Evolutionary conservation across 2,888 invertebrate genomes (phyloP).

Genomic region (Hydroisotoma schaefferi): DNA sequence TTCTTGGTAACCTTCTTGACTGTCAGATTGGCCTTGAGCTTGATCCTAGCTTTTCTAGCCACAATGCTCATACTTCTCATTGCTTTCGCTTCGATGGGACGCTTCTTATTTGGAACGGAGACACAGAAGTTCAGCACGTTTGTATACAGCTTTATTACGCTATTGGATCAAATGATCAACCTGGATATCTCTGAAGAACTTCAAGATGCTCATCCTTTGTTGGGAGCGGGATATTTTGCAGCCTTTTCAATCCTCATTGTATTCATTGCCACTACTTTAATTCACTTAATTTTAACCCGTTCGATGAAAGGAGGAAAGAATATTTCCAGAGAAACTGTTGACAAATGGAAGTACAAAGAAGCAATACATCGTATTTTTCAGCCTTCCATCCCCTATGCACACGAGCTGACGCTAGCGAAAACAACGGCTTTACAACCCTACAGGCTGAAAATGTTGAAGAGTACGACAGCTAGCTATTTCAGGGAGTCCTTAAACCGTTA

Average conservation of each 20-base stretch:
- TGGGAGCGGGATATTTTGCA: background rate
- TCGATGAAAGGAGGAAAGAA: no score
- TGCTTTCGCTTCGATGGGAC: conserved; percentile 30
- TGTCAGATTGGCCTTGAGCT: conserved; percentile 20
- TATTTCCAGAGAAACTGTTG: no score
- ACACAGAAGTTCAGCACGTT: conserved; percentile 25
- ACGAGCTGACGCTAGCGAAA: no score
- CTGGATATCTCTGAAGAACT: background rate
- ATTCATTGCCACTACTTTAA: conserved; percentile 31
- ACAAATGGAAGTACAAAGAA: no score
- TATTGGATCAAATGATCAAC: conserved; percentile 23
- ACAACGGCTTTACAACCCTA: conserved; percentile 12
- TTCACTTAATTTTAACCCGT: conserved; percentile 29
- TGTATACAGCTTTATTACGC: conserved; percentile 25
- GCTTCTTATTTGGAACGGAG: conserved; percentile 26
- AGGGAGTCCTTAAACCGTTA: conserved; percentile 7
- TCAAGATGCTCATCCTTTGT: background rate
- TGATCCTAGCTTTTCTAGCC: conserved; percentile 15
- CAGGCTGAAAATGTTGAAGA: conserved; percentile 24
- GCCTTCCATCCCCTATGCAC: no score
- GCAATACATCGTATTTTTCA: no score
- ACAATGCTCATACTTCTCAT: conserved; percentile 14
- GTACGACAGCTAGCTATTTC: conserved; percentile 11
- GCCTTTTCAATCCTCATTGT: conserved; percentile 7
- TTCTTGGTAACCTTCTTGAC: conserved; percentile 32